A percentile compares a stretch with the other conserved stretches of the same genome.
Evolutionary conservation across 2,113 vertebrate species (phyloP).

Genomic region (Rhodinocichla rosea): DNA sequence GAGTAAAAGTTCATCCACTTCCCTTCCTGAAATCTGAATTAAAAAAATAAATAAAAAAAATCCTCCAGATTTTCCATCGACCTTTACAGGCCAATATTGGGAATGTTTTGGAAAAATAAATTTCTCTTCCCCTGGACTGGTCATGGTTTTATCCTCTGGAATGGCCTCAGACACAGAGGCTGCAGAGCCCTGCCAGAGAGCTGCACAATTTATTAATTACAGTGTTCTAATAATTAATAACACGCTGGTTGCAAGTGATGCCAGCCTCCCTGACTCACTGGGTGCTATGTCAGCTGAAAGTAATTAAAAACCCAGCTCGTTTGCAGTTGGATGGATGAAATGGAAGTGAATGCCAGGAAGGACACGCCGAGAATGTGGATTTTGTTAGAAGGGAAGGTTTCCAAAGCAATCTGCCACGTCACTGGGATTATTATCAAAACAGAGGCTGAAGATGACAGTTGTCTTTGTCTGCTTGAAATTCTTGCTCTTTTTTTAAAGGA

Average conservation of each 20-base stretch:
- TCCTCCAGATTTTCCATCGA: not conserved
- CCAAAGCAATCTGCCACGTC: not conserved
- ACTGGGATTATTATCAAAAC: not conserved
- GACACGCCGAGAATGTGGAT: not conserved
- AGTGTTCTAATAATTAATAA: not conserved
- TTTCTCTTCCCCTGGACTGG: not conserved
- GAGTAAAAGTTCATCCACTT: not conserved
- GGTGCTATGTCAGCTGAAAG: not conserved
- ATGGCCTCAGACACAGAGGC: not conserved
- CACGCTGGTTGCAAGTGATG: not conserved
- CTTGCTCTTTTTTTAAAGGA: not conserved
- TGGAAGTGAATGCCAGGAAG: not conserved
- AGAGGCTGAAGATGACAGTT: not conserved
- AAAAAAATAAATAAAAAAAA: not conserved
- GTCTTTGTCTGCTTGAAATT: not conserved
- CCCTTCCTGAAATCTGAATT: not conserved
- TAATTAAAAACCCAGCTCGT: not conserved
- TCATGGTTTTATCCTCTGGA: not conserved
- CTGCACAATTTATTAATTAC: not conserved
- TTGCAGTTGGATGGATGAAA: not conserved
- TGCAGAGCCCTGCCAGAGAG: not conserved
- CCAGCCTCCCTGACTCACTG: not conserved
- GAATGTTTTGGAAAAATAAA: not conserved
- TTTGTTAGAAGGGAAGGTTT: not conserved
- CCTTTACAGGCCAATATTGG: not conserved